These are phyloP conservation scores for Smittia aterrima DNA, from an alignment of 2,888 invertebrate genomes.

Conservation along the genomic window DNA sequence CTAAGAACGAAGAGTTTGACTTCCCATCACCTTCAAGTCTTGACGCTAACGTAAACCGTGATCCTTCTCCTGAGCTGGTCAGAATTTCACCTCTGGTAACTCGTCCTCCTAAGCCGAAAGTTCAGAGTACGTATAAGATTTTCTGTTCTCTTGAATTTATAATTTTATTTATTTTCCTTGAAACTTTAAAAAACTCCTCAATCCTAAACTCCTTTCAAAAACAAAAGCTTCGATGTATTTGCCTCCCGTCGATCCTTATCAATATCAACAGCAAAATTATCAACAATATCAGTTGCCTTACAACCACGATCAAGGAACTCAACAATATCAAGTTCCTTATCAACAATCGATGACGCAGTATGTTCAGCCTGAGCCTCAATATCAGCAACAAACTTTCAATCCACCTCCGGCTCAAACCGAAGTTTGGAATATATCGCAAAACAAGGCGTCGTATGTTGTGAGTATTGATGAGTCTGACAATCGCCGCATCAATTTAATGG, in stretches of 20 bases:
- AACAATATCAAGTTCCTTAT: constrained; percentile 13
- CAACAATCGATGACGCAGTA: constrained; percentile 8
- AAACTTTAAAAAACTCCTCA: neutral
- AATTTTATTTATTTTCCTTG: neutral
- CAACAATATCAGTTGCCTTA: constrained; percentile 1
- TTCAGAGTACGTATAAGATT: constrained; percentile 45
- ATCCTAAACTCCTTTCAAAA: neutral
- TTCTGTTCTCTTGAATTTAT: neutral
- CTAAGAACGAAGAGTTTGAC: constrained; percentile 19
- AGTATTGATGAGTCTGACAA: neutral
- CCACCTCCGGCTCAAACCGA: neutral
- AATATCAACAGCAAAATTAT: constrained; percentile 16
- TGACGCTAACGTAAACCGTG: constrained; percentile 47
- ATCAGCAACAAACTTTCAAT: neutral
- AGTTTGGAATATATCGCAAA: constrained; percentile 31
- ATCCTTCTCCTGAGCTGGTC: constrained; percentile 77
- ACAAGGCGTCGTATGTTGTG: constrained; percentile 36
- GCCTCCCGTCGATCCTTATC: constrained; percentile 9
- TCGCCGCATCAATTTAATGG: neutral
- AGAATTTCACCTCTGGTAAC: constrained; percentile 81
- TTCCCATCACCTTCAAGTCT: constrained; percentile 26
- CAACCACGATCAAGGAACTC: neutral
- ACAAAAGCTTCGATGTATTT: constrained; percentile 36
- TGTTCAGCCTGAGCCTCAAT: neutral
- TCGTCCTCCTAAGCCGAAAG: constrained; percentile 73